Evolutionary conservation across 2,888 invertebrate genomes (phyloP), one percentile per base, ranked within the genome.

Genomic region (Koerneria pararmatus): DNA sequence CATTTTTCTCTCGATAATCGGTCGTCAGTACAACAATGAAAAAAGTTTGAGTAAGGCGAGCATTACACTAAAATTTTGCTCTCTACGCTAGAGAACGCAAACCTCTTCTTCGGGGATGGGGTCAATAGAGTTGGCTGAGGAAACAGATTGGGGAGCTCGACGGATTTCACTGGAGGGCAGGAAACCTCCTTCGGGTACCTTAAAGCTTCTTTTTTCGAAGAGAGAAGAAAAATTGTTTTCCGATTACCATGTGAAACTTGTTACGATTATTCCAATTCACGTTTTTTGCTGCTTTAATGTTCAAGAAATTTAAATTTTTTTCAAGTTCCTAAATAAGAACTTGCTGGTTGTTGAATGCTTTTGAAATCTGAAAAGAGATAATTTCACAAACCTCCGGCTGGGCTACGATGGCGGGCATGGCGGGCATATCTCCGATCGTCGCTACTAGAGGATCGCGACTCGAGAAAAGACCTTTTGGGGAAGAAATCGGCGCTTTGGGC

Each of bases 181-280:
- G 67, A 82, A 72, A 24, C 82, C 82, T 15, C 82, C 80, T 53
- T 83, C 78, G 54, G 82, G 82, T 19, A 82, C 77, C 66, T 75
- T 69, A 2, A 53, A n/a, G n/a, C n/a, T n/a, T n/a, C n/a, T n/a
- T n/a, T n/a, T n/a, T n/a, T n/a, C n/a, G n/a, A n/a, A n/a, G n/a
- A n/a, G n/a, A n/a, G n/a, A n/a, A n/a, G n/a, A n/a, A n/a, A n/a
- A n/a, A n/a, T n/a, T n/a, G n/a, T n/a, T n/a, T n/a, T n/a, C n/a
- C n/a, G n/a, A n/a, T n/a, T n/a, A n/a, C n/a, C n/a, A n/a, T n/a
- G n/a, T n/a, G n/a, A n/a, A n/a, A n/a, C n/a, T n/a, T n/a, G n/a
- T n/a, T n/a, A n/a, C n/a, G n/a, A n/a, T n/a, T n/a, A n/a, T n/a
- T n/a, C n/a, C n/a, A n/a, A n/a, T n/a, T n/a, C n/a, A n/a, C n/a